Evolutionary conservation across 1,140 invertebrate species (phyloP), one percentile per base, ranked within the genome.

Genomic region (Drosophila virilis): DNA sequence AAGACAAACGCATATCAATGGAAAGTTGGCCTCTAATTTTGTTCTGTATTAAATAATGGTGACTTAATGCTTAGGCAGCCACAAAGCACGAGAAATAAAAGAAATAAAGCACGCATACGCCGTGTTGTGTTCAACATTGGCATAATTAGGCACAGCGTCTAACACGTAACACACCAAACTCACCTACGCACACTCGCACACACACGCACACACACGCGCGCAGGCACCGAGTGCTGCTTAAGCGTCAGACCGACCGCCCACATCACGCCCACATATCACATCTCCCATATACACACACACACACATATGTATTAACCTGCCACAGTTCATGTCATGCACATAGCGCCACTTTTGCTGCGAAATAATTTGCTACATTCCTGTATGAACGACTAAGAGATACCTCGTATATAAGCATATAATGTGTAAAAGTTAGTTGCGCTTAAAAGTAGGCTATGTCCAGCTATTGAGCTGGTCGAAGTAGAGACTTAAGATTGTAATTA

Each of bases 81-180:
- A 28, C 17, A 38, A 51, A 48, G 35, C 45, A 54, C 9, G 45
- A 1, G 8, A 54, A 54, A 54, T 54, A 54, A 68, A 51, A 55
- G 45, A 61, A 33, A 45, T 45, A 70, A 61, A 77, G 71, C 83
- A 86, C 78, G 78, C 82, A 86, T 78, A 82, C 55, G 78, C 71
- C 70, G 57, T 32, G 71, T 59, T 76, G 51, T 62, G 62, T 51
- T 51, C 61, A 37, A 68, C 48, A 69, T 54, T 42, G 50, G 76
- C 79, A 88, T 86, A 86, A 86, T 86, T 86, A 86, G 81, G 72
- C 71, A 82, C 62, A 60, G 64, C 51, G 43, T 61, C 48, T 68
- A 46, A 72, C 69, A 78, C 33, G 59, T 51, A 50, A 64, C 46
- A 64, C 60, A 40, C 15, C 45, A 10, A 15, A 62, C 32, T 15